These are phyloP conservation scores for Pecten maximus DNA, from an alignment of 2,888 invertebrate genomes.

Conservation along the genomic window DNA sequence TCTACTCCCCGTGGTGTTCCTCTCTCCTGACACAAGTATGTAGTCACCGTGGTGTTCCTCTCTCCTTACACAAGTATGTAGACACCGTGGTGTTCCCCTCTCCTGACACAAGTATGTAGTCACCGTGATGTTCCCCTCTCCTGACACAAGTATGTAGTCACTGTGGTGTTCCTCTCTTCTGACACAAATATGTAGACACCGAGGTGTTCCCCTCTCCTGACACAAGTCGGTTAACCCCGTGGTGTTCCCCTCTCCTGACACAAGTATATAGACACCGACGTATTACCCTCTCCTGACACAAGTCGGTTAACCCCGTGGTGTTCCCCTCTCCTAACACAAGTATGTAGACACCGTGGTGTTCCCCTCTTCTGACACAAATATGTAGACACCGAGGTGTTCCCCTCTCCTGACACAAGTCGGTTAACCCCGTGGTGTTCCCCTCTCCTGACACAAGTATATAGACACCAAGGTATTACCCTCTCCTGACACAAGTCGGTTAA, in stretches of 20 bases:
- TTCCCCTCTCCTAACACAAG: background rate
- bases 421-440: too few relatives aligned
- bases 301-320: too few relatives aligned
- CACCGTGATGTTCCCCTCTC: background rate
- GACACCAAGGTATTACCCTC: too few relatives aligned
- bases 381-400: background rate
- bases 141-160: background rate
- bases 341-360: background rate
- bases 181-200: background rate
- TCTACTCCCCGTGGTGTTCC: background rate
- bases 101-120: background rate
- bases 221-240: too few relatives aligned
- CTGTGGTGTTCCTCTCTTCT: too few relatives aligned
- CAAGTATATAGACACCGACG: too few relatives aligned
- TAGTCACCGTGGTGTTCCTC: background rate
- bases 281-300: too few relatives aligned
- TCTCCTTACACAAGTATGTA: background rate
- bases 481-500: too few relatives aligned
- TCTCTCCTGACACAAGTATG: background rate
- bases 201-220: background rate
- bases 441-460: background rate
- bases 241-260: too few relatives aligned
- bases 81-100: background rate
- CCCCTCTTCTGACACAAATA: background rate
- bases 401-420: background rate